Evolutionary conservation across 2,888 invertebrate genomes (phyloP).

Genomic region (Nezara viridula): DNA sequence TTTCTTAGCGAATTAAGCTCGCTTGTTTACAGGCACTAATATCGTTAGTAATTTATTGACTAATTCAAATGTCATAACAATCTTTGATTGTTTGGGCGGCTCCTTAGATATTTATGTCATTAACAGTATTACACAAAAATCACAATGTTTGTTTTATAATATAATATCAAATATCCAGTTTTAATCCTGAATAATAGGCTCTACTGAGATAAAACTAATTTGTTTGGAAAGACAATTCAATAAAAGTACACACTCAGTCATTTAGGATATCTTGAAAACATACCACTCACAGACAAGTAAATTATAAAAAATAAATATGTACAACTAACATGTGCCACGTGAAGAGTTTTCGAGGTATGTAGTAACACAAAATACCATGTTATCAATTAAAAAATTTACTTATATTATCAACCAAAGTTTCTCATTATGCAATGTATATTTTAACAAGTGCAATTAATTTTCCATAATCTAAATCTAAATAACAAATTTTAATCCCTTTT

Average conservation of each 20-base stretch:
- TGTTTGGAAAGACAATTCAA: conserved; percentile 39
- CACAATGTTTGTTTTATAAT: conserved; percentile 38
- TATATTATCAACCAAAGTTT: not conserved
- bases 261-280: not conserved
- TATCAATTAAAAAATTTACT: not conserved
- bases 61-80: conserved; percentile 46
- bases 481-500: not conserved
- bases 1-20: conserved; percentile 26
- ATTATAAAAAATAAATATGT: conserved; percentile 48
- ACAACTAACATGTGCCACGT: conserved; percentile 17
- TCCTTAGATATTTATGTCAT: conserved; percentile 39
- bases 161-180: conserved; percentile 12
- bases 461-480: not conserved
- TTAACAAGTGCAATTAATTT: conserved; percentile 33
- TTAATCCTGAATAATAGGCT: conserved; percentile 30
- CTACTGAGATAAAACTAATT: not conserved
- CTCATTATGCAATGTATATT: conserved; percentile 21
- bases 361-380: conserved; percentile 7
- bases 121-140: conserved; percentile 43
- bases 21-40: conserved; percentile 48
- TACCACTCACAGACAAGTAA: conserved; percentile 10
- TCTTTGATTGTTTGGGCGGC: conserved; percentile 47
- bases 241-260: conserved; percentile 13
- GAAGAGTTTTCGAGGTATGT: conserved; percentile 39
- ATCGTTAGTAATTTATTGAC: conserved; percentile 16